Evolutionary conservation across 2,888 invertebrate species (phyloP).

Genomic region (Stictocephala bisonia): DNA sequence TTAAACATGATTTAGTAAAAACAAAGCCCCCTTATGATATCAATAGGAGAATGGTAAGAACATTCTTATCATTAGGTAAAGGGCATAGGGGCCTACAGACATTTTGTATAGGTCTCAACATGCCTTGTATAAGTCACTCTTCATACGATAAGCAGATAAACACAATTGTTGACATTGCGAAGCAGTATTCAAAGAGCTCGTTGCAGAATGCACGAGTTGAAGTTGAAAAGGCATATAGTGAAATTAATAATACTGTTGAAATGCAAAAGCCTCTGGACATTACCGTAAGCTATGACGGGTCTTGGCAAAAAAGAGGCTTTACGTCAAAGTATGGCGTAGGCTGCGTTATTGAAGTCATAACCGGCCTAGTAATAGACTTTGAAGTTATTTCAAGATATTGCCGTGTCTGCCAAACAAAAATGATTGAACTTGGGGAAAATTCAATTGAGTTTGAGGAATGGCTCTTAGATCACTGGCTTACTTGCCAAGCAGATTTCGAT

Average conservation of each 20-base stretch:
- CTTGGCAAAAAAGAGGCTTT: too few relatives aligned
- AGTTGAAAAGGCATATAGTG: slow-evolving; percentile 11
- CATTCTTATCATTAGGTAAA: slow-evolving; percentile 4
- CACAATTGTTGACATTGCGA: background rate
- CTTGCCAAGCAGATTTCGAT: background rate
- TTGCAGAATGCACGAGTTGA: background rate
- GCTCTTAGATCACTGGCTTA: background rate
- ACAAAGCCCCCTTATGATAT: slow-evolving; percentile 14
- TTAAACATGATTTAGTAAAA: background rate
- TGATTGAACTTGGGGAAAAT: background rate
- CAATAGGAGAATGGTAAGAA: slow-evolving; percentile 14
- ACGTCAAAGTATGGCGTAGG: too few relatives aligned
- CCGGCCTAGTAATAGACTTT: too few relatives aligned
- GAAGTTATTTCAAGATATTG: too few relatives aligned
- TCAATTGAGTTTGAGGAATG: background rate
- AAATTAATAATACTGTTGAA: background rate
- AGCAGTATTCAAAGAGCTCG: background rate
- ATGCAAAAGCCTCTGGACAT: too few relatives aligned
- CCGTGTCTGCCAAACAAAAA: background rate
- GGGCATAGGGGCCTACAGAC: background rate
- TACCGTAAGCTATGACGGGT: too few relatives aligned
- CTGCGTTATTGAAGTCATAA: too few relatives aligned
- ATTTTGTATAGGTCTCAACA: slow-evolving; percentile 14
- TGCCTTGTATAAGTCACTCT: slow-evolving; percentile 10
- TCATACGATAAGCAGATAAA: slow-evolving; percentile 5